Percentiles rank a stretch among this genome's conserved stretches.
Evolutionary conservation across 2,888 invertebrate species (phyloP).

Genomic region (Xestoiulus laeticollis): DNA sequence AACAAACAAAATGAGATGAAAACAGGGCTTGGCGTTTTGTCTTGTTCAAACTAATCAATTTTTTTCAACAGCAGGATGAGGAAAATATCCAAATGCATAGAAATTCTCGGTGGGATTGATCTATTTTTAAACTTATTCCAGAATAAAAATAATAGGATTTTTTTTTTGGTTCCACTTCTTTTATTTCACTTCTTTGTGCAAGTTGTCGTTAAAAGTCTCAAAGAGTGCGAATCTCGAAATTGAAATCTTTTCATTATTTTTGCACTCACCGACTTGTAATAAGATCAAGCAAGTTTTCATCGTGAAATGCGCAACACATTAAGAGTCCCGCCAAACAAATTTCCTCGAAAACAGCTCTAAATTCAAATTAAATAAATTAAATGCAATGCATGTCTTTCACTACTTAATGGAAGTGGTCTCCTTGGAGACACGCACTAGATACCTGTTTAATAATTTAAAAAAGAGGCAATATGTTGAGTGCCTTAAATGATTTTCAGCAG

Average conservation of each 20-base stretch:
- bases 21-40: neutral
- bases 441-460: no score
- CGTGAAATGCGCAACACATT: neutral
- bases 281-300: neutral
- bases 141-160: constrained; percentile 27
- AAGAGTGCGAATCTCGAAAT: constrained; percentile 10
- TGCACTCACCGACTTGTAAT: neutral
- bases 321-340: neutral
- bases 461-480: no score
- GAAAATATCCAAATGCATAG: neutral
- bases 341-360: neutral
- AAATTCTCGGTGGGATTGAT: neutral
- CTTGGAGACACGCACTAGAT: neutral
- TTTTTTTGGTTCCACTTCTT: constrained; percentile 30
- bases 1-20: neutral
- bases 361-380: constrained; percentile 25
- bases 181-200: constrained; percentile 32
- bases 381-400: neutral
- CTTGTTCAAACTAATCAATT: constrained; percentile 8
- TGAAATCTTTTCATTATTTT: constrained; percentile 34
- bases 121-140: constrained; percentile 28
- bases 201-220: neutral
- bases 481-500: no score
- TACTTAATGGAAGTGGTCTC: neutral
- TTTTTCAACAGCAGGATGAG: neutral